Conservation (phyloP, 2,888 invertebrate genomes). For the Macropis europaea region DNA sequence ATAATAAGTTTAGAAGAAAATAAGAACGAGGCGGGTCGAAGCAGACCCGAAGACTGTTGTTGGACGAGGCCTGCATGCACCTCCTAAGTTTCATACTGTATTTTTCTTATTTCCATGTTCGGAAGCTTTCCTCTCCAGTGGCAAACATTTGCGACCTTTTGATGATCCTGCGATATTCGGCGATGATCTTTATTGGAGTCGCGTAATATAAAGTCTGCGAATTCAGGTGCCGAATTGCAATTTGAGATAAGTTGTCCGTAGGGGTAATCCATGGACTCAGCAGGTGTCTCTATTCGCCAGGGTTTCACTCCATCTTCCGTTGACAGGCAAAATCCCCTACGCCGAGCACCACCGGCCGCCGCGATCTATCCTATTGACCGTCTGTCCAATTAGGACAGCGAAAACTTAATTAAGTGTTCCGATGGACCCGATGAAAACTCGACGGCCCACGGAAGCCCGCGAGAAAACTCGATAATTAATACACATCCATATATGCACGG, state of each 20-base stretch:
- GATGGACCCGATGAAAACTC: slow-evolving; percentile 67
- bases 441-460: slow-evolving; percentile 7
- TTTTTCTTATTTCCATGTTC: no score
- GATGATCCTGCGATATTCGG: not conserved
- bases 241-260: slow-evolving; percentile 60
- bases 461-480: slow-evolving; percentile 49
- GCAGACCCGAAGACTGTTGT: no score
- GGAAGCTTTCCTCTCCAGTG: no score
- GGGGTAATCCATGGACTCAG: slow-evolving; percentile 76
- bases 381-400: slow-evolving; percentile 74
- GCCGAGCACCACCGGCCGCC: slow-evolving; percentile 53
- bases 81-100: no score
- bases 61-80: no score
- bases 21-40: no score
- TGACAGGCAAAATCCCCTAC: slow-evolving; percentile 78
- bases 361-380: slow-evolving; percentile 68
- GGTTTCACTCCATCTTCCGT: slow-evolving; percentile 79
- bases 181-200: slow-evolving; percentile 22
- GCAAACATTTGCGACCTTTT: no score
- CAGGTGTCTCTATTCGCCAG: slow-evolving; percentile 77
- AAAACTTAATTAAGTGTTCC: slow-evolving; percentile 74
- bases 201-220: slow-evolving; percentile 35
- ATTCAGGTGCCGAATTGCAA: slow-evolving; percentile 51
- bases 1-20: no score
- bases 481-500: slow-evolving; percentile 34